A percentile compares a stretch with the other conserved stretches of the same genome.
Conservation (phyloP, 2,888 invertebrate genomes). For the Eugnorisma glareosa region DNA sequence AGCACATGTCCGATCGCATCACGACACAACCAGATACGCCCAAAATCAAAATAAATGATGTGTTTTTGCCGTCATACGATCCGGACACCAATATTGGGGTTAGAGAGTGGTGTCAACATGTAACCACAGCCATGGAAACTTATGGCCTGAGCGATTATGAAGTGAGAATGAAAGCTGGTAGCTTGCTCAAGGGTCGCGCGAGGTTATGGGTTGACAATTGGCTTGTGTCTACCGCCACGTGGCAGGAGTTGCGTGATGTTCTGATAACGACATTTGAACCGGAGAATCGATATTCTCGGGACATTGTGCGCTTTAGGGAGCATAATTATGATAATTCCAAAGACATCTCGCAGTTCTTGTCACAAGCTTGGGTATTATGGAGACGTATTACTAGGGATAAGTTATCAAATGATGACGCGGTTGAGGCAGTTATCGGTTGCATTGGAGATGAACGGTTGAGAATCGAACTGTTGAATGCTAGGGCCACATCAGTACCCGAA, state of each 20-base stretch:
- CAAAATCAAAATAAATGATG: background rate
- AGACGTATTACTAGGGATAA: slow-evolving; percentile 65
- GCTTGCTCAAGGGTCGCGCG: slow-evolving; percentile 68
- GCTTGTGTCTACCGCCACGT: slow-evolving; percentile 62
- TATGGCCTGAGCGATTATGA: slow-evolving; percentile 62
- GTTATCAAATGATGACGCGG: slow-evolving; percentile 49
- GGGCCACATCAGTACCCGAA: slow-evolving; percentile 63
- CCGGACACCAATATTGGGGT: slow-evolving; percentile 60
- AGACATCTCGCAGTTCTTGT: slow-evolving; percentile 65
- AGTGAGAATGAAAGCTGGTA: slow-evolving; percentile 64
- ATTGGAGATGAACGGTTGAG: slow-evolving; percentile 64
- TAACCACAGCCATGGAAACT: slow-evolving; percentile 49
- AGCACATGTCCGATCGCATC: slow-evolving; percentile 51
- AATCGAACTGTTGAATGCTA: slow-evolving; percentile 65
- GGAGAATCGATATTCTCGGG: slow-evolving; percentile 69
- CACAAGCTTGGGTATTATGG: slow-evolving; percentile 69
- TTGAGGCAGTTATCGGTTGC: slow-evolving; percentile 60
- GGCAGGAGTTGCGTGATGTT: slow-evolving; percentile 57
- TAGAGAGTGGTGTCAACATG: slow-evolving; percentile 62
- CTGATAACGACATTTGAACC: slow-evolving; percentile 65
- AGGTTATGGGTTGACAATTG: slow-evolving; percentile 67
- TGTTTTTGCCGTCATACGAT: slow-evolving; percentile 59
- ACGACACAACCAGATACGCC: background rate
- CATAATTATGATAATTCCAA: slow-evolving; percentile 49
- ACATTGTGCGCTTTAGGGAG: slow-evolving; percentile 64